Conservation (phyloP, 2,888 invertebrate species). For the Podotricha telesiphe region DNA sequence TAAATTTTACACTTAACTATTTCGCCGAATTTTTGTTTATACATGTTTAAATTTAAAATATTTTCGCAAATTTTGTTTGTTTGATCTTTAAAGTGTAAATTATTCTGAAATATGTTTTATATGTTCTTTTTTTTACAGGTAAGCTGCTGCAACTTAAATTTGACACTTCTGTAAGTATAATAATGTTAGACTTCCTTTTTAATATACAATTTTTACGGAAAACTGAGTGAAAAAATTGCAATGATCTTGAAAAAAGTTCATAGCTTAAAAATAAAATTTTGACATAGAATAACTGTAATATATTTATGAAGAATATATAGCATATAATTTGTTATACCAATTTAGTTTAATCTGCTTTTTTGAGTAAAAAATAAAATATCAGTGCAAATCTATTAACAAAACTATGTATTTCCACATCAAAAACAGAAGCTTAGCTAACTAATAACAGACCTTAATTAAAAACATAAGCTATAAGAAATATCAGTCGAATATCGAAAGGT, state of each 20-base stretch:
- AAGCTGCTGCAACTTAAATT: background rate
- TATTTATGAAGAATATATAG: no score
- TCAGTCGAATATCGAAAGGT: background rate
- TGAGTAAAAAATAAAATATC: no score
- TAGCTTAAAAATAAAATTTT: no score
- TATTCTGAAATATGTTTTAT: background rate
- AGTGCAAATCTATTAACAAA: no score
- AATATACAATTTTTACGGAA: no score
- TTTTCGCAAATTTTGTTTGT: background rate
- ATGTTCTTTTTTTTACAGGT: slow-evolving; percentile 9
- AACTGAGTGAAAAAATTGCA: no score
- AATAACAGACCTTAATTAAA: background rate
- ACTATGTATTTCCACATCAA: no score
- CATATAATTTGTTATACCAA: no score
- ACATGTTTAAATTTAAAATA: background rate
- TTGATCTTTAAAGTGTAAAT: background rate
- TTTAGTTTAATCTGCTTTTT: no score
- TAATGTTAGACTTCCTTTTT: background rate
- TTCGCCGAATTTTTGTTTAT: slow-evolving; percentile 2
- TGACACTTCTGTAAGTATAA: background rate
- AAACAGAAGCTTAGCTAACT: no score
- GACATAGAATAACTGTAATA: no score
- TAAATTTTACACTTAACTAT: background rate
- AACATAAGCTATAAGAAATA: background rate
- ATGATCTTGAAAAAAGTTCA: no score